Evolutionary conservation across 2,113 vertebrate genomes (phyloP).

Genomic region (Zapus hudsonius): DNA sequence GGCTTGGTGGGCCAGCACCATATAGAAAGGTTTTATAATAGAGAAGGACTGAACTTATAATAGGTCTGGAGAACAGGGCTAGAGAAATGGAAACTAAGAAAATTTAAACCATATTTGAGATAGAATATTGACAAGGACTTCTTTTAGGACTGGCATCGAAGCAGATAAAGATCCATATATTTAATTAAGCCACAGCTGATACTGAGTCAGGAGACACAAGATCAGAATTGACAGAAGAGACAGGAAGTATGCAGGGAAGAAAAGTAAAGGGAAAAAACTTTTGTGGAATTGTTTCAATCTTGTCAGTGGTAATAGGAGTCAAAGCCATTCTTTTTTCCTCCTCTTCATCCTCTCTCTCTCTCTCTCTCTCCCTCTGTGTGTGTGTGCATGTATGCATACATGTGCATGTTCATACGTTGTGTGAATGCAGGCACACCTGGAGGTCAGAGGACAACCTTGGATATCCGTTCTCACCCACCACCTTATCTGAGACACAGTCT

Average conservation of each 20-base stretch:
- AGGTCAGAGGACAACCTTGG: too few species aligned
- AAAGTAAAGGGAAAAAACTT: conserved; percentile 4
- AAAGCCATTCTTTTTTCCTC: not conserved
- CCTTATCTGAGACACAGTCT: too few species aligned
- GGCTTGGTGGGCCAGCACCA: not conserved
- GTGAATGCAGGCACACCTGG: too few species aligned
- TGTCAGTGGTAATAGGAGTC: not conserved
- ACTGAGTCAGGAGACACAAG: conserved; percentile 1
- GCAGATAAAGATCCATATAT: conserved; percentile 34
- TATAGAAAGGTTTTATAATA: not conserved
- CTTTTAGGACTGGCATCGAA: conserved; percentile 32
- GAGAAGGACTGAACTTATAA: not conserved
- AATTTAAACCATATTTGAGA: not conserved
- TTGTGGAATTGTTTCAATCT: not conserved
- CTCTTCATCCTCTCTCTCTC: too few species aligned
- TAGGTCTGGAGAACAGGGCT: not conserved
- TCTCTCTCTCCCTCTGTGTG: too few species aligned
- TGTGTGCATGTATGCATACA: too few species aligned
- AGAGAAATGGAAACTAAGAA: conserved; percentile 14
- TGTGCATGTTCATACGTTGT: too few species aligned
- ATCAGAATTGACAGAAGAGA: not conserved
- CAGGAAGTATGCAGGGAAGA: not conserved
- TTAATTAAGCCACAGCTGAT: not conserved
- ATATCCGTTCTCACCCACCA: too few species aligned
- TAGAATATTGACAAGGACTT: conserved; percentile 35